Evolutionary conservation across 1,140 invertebrate species (phyloP).

Genomic region (Cryptotermes secundus): DNA sequence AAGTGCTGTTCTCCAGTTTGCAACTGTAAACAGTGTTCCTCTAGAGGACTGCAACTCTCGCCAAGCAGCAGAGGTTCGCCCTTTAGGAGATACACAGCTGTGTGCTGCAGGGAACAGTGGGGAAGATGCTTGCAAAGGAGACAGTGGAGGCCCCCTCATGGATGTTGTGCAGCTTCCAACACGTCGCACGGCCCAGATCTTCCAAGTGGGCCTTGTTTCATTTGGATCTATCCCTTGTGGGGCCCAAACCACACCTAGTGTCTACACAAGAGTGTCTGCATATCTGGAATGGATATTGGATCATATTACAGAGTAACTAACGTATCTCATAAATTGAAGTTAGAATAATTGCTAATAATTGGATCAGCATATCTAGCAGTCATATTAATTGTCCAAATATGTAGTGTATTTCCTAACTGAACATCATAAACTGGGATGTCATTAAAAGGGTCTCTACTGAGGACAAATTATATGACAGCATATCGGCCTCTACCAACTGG

Average conservation of each 20-base stretch:
- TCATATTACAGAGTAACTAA: slow-evolving; percentile 34
- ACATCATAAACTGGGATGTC: too few relatives aligned
- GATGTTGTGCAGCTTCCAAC: slow-evolving; percentile 43
- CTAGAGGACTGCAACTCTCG: slow-evolving; percentile 1
- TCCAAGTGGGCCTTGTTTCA: slow-evolving; percentile 55
- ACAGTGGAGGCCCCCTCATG: slow-evolving; percentile 68
- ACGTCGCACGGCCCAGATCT: slow-evolving; percentile 32
- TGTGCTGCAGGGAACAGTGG: slow-evolving; percentile 29
- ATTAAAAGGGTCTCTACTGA: too few relatives aligned
- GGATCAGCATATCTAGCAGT: too few relatives aligned
- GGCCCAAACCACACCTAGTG: slow-evolving; percentile 49
- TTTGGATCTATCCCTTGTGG: slow-evolving; percentile 57
- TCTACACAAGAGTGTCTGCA: slow-evolving; percentile 56
- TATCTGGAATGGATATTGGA: slow-evolving; percentile 58
- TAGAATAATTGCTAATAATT: too few relatives aligned
- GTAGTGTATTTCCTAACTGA: too few relatives aligned
- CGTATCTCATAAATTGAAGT: too few relatives aligned
- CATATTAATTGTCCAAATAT: too few relatives aligned
- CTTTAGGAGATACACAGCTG: slow-evolving; percentile 35
- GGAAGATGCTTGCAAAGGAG: slow-evolving; percentile 47
- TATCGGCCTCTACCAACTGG: too few relatives aligned
- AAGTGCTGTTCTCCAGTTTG: slow-evolving; percentile 27
- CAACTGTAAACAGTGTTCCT: slow-evolving; percentile 22
- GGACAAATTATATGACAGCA: too few relatives aligned
- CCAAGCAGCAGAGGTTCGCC: slow-evolving; percentile 26